These are phyloP conservation scores for Chloromyia formosa DNA, from an alignment of 2,888 invertebrate genomes.

Conservation along the genomic window DNA sequence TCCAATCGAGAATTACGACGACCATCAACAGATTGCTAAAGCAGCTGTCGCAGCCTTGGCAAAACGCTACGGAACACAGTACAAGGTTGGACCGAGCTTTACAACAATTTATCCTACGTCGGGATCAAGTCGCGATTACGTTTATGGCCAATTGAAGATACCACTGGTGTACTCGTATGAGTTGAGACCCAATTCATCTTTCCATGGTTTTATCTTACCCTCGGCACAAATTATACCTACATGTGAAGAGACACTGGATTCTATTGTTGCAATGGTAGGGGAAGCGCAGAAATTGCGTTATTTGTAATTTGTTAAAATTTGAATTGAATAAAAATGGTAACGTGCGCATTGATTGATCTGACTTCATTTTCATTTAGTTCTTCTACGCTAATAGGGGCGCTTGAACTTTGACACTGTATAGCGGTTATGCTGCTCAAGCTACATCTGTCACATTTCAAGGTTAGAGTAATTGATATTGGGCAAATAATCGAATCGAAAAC, in stretches of 20 bases:
- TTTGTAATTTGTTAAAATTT: background rate
- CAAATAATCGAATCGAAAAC: too few species aligned
- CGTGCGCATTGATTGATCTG: too few species aligned
- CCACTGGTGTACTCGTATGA: slow-evolving; percentile 76
- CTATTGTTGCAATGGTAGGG: slow-evolving; percentile 64
- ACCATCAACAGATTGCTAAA: slow-evolving; percentile 63
- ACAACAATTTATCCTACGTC: slow-evolving; percentile 69
- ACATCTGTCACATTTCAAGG: too few species aligned
- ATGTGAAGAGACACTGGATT: slow-evolving; percentile 70
- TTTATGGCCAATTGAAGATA: slow-evolving; percentile 72
- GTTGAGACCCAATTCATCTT: slow-evolving; percentile 63
- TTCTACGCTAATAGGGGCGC: too few species aligned
- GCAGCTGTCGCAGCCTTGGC: slow-evolving; percentile 61
- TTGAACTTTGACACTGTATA: too few species aligned
- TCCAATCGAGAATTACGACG: slow-evolving; percentile 67
- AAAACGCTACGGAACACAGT: slow-evolving; percentile 69
- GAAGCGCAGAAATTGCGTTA: slow-evolving; percentile 55
- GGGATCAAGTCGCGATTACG: slow-evolving; percentile 80
- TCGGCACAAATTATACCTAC: slow-evolving; percentile 72
- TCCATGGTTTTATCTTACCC: slow-evolving; percentile 75
- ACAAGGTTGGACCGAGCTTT: slow-evolving; percentile 70
- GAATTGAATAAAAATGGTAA: too few species aligned
- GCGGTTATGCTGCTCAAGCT: too few species aligned
- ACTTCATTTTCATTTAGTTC: too few species aligned
- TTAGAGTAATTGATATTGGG: too few species aligned